phyloP scores from a whole-genome alignment of 2,113 vertebrate species.

The Pangasianodon hypophthalmus region DNA sequence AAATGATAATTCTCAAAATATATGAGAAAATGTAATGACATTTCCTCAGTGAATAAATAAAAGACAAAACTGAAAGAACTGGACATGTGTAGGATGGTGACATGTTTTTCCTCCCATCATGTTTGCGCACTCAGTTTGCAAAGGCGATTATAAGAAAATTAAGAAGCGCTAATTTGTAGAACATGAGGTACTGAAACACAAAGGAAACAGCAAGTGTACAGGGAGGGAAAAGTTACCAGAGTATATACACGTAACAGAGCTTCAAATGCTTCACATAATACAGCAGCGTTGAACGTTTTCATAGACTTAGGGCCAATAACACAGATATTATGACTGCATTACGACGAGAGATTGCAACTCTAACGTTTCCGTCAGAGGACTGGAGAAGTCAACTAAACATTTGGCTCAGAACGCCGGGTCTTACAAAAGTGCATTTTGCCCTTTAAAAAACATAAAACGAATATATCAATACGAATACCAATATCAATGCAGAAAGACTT shows the following conservation, averaged over 20 bases:
- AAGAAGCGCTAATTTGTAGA: not conserved
- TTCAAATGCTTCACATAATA: not conserved
- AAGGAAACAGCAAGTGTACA: not conserved
- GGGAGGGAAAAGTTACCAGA: not conserved
- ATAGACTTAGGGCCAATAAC: not conserved
- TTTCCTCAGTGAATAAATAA: not conserved
- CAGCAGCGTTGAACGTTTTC: not conserved
- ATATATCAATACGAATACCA: not conserved
- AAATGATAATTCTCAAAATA: not conserved
- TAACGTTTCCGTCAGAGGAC: not conserved
- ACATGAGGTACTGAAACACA: not conserved
- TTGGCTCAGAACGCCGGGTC: not conserved
- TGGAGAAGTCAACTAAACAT: not conserved
- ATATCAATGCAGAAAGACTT: not conserved
- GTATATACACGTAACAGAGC: not conserved
- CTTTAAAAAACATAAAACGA: not conserved
- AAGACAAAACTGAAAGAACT: not conserved
- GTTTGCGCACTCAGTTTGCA: not conserved
- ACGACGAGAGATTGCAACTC: not conserved
- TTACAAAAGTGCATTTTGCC: not conserved
- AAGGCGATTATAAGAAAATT: not conserved
- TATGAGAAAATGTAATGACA: not conserved
- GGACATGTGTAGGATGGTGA: not conserved
- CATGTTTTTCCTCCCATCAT: not conserved
- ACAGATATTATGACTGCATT: not conserved